phyloP scores from a whole-genome alignment of 2,797 vertebrate genomes.

The Harpagifer antarcticus region DNA sequence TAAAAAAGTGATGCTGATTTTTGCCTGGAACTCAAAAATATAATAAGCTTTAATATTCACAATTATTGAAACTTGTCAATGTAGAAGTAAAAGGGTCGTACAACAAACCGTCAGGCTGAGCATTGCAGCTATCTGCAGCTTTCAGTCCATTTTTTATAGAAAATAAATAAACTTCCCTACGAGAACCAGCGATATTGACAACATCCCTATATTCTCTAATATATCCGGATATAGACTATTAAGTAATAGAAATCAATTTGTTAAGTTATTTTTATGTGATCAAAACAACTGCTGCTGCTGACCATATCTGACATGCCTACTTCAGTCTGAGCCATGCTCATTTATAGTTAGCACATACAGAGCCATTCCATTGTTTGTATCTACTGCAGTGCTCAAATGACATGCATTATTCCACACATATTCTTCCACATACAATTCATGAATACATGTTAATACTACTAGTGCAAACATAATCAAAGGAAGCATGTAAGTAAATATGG shows the following conservation, averaged over 20 bases:
- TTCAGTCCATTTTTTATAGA: not conserved
- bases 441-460: constrained; percentile 10
- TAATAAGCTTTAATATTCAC: not conserved
- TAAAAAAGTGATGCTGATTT: no score
- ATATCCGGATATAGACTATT: not conserved
- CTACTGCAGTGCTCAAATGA: not conserved
- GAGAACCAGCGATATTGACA: not conserved
- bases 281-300: not conserved
- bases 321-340: not conserved
- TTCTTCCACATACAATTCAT: not conserved
- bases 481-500: not conserved
- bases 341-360: not conserved
- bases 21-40: not conserved
- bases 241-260: not conserved
- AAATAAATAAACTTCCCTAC: not conserved
- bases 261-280: not conserved
- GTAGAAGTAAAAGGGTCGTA: not conserved
- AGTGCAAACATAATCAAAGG: constrained; percentile 3
- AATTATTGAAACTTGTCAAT: not conserved
- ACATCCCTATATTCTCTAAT: not conserved
- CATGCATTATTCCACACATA: not conserved
- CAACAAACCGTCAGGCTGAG: not conserved
- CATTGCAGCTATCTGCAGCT: not conserved
- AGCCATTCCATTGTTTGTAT: not conserved
- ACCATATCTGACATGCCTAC: not conserved